Evolutionary conservation across 2,888 invertebrate species (phyloP).

Genomic region (Pachydiplax longipennis): DNA sequence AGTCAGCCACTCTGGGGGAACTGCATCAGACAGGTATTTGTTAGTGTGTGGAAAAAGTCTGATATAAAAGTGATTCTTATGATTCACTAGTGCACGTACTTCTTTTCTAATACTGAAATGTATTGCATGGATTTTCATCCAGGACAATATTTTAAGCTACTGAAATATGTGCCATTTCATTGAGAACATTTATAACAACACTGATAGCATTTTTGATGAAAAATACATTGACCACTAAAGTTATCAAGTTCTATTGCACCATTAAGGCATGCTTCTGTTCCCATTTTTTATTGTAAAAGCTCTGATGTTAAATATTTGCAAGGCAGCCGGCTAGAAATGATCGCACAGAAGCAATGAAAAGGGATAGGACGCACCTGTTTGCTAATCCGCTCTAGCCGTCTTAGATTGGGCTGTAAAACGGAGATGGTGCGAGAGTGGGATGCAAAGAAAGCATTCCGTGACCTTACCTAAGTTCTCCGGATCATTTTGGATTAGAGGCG

Average conservation of each 20-base stretch:
- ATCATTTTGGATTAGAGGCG: not conserved
- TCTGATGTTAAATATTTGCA: not conserved
- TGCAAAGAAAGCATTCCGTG: not conserved
- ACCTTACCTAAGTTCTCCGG: not conserved
- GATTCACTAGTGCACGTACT: not conserved
- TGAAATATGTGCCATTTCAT: too few species aligned
- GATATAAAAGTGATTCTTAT: not conserved
- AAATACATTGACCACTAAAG: too few species aligned
- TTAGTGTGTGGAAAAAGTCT: not conserved
- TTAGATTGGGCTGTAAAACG: not conserved
- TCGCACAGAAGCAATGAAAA: not conserved
- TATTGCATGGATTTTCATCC: not conserved
- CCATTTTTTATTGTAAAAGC: not conserved
- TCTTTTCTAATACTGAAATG: not conserved
- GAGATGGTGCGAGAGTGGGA: not conserved
- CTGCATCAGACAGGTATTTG: constrained; percentile 52
- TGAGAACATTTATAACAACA: too few species aligned
- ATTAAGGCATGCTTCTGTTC: too few species aligned
- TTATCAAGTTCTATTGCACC: too few species aligned
- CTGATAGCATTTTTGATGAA: too few species aligned
- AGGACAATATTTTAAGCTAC: not conserved
- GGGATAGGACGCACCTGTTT: not conserved
- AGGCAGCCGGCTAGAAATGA: not conserved
- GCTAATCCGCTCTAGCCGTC: not conserved
- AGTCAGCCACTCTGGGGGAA: constrained; percentile 58